Evolutionary conservation across 2,888 invertebrate species (phyloP), one percentile per base, ranked within the genome.

Genomic region (Dinocampus coccinellae): DNA sequence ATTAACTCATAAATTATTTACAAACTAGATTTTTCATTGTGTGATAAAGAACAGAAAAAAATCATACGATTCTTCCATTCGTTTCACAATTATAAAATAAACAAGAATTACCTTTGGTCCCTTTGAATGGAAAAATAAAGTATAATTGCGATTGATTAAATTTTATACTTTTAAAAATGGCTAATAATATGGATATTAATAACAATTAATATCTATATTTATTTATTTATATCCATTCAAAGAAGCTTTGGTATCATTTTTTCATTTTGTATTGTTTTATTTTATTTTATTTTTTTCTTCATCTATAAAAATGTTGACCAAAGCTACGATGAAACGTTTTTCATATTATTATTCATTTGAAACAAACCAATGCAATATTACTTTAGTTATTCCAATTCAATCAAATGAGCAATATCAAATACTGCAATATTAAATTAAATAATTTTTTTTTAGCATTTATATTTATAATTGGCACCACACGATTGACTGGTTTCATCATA

Each of bases 91-190:
- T 67, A 77, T 82, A 82, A 82, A 79, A 81, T 83, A 81, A 79
- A 78, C 76, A 76, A 77, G n/a, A 78, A 80, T 82, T 82, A 84
- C 84, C 84, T 85, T 85, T 85, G 85, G 85, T 85, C 84, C 84
- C 84, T 79, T 82, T 83, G 79, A 81, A 83, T 82, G 81, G 84
- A 83, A 83, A 83, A 82, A 69, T 60, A 60, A 77, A 79, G 69
- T 77, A 80, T 83, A 82, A 78, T 78, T 74, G 75, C 79, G 80
- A 79, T 39, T 77, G 77, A 79, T 82, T 81, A 83, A 80, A 55
- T 55, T 55, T 55, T n/a, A 26, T 55, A 26, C 55, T 24, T 26
- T 55, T 3, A 26, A 55, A 24, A 6, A n/a, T 55, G 13, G 34
- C 16, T 13, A 29, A 58, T 29, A 34, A 34, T 34, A 58, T 58